A percentile compares a stretch with the other conserved stretches of the same genome.
These are phyloP conservation scores for Trissolcus basalis DNA, from an alignment of 1,140 invertebrate species.

Conservation along the genomic window DNA sequence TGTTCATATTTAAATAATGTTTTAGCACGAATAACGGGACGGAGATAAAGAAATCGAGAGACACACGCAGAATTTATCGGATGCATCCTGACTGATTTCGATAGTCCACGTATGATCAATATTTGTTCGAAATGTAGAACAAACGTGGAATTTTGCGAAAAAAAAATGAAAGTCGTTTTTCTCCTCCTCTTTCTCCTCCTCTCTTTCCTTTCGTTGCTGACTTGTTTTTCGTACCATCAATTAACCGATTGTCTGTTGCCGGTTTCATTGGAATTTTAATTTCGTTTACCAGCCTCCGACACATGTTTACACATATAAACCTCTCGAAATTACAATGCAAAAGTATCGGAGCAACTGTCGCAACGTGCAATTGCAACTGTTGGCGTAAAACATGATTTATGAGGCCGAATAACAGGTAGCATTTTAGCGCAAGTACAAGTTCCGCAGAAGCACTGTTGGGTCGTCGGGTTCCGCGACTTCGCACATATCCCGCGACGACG, in stretches of 20 bases:
- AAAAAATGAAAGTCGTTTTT: too few relatives aligned
- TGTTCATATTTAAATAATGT: conserved; percentile 33
- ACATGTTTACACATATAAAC: not conserved
- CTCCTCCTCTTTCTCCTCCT: too few relatives aligned
- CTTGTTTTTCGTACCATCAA: too few relatives aligned
- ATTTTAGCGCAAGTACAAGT: conserved; percentile 14
- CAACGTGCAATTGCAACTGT: conserved; percentile 19
- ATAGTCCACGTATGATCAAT: too few relatives aligned
- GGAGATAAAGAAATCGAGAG: too few relatives aligned
- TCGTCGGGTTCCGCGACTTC: conserved; percentile 27
- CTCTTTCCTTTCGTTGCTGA: too few relatives aligned
- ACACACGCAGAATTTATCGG: too few relatives aligned
- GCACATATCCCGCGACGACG: conserved; percentile 26
- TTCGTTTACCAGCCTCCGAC: conserved; percentile 1
- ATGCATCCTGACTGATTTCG: too few relatives aligned
- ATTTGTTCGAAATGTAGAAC: too few relatives aligned
- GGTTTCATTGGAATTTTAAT: conserved; percentile 3
- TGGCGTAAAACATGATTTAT: conserved; percentile 40
- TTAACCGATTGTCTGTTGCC: too few relatives aligned
- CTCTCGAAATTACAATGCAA: conserved; percentile 14
- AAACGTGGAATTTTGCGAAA: too few relatives aligned
- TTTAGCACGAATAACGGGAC: too few relatives aligned
- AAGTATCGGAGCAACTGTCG: conserved; percentile 19
- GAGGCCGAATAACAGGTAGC: conserved; percentile 28
- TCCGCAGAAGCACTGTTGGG: conserved; percentile 10